phyloP scores from a whole-genome alignment of 2,113 vertebrate species.

The Equus przewalskii region DNA sequence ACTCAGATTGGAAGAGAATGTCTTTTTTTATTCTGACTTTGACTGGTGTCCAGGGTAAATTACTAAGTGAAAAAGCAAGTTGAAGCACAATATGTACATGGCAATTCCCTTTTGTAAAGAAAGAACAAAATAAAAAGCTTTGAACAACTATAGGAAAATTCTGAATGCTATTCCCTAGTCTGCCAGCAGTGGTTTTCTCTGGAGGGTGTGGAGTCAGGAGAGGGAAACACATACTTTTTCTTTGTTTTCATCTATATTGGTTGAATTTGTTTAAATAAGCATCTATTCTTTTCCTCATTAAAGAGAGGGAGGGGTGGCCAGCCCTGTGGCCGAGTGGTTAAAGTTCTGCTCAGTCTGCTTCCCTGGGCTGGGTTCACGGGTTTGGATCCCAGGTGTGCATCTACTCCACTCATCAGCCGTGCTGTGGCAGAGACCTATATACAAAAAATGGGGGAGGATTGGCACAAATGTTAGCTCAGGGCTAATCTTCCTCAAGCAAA shows the following conservation, averaged over 20 bases:
- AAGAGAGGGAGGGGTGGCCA: background rate
- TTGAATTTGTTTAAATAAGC: background rate
- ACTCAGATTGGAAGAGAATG: background rate
- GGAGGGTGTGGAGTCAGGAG: background rate
- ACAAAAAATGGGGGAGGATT: too few species aligned
- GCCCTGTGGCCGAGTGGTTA: too few species aligned
- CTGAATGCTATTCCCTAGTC: rapidly evolving
- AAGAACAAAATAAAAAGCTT: background rate
- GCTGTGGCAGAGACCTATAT: too few species aligned
- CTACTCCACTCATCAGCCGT: too few species aligned
- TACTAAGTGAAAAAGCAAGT: background rate
- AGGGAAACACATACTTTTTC: background rate
- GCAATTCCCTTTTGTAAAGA: background rate
- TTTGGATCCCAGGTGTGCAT: too few species aligned
- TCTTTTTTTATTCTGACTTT: background rate
- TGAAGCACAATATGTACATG: background rate
- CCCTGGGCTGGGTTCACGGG: too few species aligned
- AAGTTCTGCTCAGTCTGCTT: too few species aligned
- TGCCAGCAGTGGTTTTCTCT: background rate
- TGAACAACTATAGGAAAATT: background rate
- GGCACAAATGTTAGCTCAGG: too few species aligned
- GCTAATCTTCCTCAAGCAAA: too few species aligned
- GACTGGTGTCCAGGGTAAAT: background rate
- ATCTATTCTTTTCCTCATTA: background rate
- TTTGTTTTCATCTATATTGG: rapidly evolving